Conservation (phyloP, 2,888 invertebrate genomes). For the Atethmia centrago region DNA sequence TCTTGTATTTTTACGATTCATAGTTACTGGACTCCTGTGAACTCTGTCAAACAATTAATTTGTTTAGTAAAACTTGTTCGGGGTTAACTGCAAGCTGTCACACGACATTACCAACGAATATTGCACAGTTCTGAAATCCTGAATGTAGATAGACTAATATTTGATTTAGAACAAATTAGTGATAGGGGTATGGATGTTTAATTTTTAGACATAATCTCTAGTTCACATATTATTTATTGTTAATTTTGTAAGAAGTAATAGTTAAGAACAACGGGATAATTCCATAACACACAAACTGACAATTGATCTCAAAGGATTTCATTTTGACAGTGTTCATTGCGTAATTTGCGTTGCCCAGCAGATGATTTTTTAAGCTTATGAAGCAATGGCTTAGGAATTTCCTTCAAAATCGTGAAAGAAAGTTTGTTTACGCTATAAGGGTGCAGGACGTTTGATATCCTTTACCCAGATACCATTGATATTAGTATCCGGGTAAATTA, state of each 20-base stretch:
- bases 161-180: constrained; percentile 13
- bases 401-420: not conserved
- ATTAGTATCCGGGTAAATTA: not conserved
- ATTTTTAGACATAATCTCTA: not conserved
- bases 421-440: not conserved
- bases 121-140: not conserved
- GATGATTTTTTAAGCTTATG: not conserved
- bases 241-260: not conserved
- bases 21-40: not conserved
- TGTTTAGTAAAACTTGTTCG: not conserved
- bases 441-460: not conserved
- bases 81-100: constrained; percentile 2
- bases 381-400: not conserved
- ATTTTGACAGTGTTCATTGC: not conserved
- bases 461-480: too few species aligned
- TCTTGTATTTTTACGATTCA: constrained; percentile 13
- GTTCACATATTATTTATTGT: not conserved
- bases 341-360: not conserved
- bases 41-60: constrained; percentile 18
- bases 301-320: not conserved
- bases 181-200: not conserved
- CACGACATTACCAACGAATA: not conserved
- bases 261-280: not conserved
- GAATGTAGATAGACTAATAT: not conserved
- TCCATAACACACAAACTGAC: not conserved